These are phyloP conservation scores for Plebejus argus DNA, from an alignment of 2,888 invertebrate species.

Conservation along the genomic window DNA sequence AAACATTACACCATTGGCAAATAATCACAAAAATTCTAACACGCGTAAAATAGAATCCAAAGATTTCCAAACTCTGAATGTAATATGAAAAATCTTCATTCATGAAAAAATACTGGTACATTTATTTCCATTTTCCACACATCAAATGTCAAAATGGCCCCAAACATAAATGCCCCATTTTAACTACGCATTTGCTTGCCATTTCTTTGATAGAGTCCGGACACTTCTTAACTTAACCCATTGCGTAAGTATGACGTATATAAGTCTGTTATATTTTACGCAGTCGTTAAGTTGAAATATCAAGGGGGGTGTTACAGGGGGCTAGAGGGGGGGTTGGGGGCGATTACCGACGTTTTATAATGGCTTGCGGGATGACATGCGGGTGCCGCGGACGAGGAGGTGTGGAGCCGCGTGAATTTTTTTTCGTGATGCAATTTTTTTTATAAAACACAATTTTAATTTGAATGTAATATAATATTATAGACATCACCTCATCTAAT, in stretches of 20 bases:
- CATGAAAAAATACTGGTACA: no score
- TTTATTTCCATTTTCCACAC: no score
- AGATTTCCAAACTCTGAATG: not conserved
- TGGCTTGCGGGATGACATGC: conserved; percentile 77
- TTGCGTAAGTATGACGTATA: conserved; percentile 39
- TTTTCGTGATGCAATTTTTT: not conserved
- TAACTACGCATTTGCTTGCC: not conserved
- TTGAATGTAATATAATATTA: not conserved
- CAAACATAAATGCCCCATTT: not conserved
- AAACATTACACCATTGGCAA: not conserved
- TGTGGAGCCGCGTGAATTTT: conserved; percentile 42
- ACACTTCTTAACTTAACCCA: not conserved
- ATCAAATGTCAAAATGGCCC: no score
- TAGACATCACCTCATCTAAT: no score
- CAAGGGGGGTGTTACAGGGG: conserved; percentile 49
- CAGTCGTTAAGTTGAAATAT: conserved; percentile 80
- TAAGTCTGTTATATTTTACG: conserved; percentile 74
- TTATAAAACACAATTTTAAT: no score
- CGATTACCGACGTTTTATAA: conserved; percentile 80
- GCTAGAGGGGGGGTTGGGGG: conserved; percentile 57
- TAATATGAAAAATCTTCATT: no score
- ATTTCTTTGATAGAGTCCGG: not conserved
- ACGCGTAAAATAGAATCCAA: not conserved
- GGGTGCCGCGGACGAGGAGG: conserved; percentile 62
- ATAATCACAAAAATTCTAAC: not conserved